Evolutionary conservation across 2,113 vertebrate genomes (phyloP).

Genomic region (Ibidorhyncha struthersii): DNA sequence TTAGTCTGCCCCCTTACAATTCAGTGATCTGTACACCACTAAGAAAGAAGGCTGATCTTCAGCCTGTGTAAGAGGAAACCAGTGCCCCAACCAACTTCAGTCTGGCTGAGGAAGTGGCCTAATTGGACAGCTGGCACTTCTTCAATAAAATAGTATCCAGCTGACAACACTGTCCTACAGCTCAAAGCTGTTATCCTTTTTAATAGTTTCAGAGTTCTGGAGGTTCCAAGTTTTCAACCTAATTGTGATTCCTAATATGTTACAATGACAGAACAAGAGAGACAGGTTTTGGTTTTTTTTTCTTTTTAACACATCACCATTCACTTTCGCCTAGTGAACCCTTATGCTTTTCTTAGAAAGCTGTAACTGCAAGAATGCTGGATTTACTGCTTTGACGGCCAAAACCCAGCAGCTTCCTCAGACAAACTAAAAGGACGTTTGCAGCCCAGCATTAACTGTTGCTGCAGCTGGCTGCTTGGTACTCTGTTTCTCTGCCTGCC

Average conservation of each 20-base stretch:
- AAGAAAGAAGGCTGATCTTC: background rate
- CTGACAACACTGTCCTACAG: background rate
- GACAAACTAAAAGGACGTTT: accelerated
- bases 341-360: background rate
- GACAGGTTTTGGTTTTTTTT: accelerated
- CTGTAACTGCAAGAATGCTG: background rate
- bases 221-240: background rate
- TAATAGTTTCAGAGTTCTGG: background rate
- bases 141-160: background rate
- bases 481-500: background rate
- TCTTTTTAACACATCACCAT: background rate
- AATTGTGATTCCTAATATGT: background rate
- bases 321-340: background rate
- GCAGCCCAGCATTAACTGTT: background rate
- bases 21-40: background rate
- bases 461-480: background rate
- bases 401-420: background rate
- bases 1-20: background rate
- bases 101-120: background rate
- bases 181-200: background rate
- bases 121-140: background rate
- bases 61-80: background rate
- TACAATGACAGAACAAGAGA: background rate
- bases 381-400: background rate
- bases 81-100: background rate